Evolutionary conservation across 2,797 vertebrate species (phyloP), one percentile per base, ranked within the genome.

Genomic region (Eospalax fontanierii): DNA sequence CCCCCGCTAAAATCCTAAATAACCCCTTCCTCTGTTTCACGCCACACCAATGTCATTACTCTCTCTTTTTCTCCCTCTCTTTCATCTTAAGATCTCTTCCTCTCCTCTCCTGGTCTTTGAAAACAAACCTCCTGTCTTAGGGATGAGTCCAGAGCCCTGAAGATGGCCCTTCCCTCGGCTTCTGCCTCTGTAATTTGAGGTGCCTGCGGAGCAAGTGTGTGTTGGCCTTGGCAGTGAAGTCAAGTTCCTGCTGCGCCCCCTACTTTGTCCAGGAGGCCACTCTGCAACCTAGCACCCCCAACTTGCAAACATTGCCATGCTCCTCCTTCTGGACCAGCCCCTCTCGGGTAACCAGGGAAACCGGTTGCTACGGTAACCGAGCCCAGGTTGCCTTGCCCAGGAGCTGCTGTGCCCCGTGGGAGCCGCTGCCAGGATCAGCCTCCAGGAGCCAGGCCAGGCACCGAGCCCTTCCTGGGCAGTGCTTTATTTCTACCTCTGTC

Each of bases 321-420:
- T 88, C 1, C 18, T 87, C n/a, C 22, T 61, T 19, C 92, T 11
- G 73, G 87, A 83, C 68, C 1, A 54, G 6, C 57, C 4, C 71
- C 79, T 68, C 38, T 33, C 11, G 50, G 26, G 71, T 98, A 95
- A 43, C 50, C 93, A 94, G 95, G 80, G 84, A 95, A 90, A 93
- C 79, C 22, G 46, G 75, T 94, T 96, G 94, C 73, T 95, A 54
- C 76, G 57, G 95, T 85, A 95, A 97, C 91, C 38, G 46, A 54
- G 18, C 38, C 74, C 96, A 70, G 91, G 96, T 96, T 86, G 65
- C 94, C 94, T 84, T 68, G 21, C 87, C 93, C 84, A 87, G 68
- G 83, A 87, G 19, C 75, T 28, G 18, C 76, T 71, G 88, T 70
- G 78, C 38, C 88, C 54, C 75, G 4, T 14, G 24, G 91, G 76